Evolutionary conservation across 2,113 vertebrate species (phyloP).

Genomic region (Cepphus grylle): DNA sequence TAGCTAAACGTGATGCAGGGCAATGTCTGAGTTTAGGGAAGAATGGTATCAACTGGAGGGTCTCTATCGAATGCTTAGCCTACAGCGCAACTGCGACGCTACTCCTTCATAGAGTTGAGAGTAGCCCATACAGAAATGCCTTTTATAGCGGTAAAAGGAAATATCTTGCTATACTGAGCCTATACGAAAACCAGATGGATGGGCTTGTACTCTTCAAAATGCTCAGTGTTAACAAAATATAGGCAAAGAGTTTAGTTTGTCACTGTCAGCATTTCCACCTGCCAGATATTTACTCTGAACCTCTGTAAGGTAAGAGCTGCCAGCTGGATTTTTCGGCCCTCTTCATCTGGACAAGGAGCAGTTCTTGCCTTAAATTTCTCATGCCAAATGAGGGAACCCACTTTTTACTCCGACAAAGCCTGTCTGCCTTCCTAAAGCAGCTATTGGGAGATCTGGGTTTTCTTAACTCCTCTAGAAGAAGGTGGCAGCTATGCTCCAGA

Average conservation of each 20-base stretch:
- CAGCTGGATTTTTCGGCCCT: not conserved
- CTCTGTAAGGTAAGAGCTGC: not conserved
- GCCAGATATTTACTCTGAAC: not conserved
- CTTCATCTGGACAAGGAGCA: not conserved
- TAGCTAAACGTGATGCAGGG: not conserved
- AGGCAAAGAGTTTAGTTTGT: not conserved
- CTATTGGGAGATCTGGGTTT: not conserved
- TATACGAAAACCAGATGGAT: not conserved
- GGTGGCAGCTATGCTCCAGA: not conserved
- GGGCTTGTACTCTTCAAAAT: not conserved
- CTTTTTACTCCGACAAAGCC: not conserved
- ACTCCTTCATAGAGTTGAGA: no score
- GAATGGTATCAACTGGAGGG: not conserved
- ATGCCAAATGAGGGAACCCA: not conserved
- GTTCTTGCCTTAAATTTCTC: not conserved
- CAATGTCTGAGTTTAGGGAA: not conserved
- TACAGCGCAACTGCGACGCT: not conserved
- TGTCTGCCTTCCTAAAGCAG: not conserved
- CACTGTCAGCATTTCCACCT: not conserved
- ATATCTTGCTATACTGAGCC: not conserved
- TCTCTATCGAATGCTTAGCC: not conserved
- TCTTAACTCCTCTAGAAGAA: not conserved
- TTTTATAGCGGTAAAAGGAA: not conserved
- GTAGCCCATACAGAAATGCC: not conserved
- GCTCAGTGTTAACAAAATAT: not conserved